Base-by-base conservation (phyloP, 2,888 invertebrate species). In the Perdita meconis region DNA sequence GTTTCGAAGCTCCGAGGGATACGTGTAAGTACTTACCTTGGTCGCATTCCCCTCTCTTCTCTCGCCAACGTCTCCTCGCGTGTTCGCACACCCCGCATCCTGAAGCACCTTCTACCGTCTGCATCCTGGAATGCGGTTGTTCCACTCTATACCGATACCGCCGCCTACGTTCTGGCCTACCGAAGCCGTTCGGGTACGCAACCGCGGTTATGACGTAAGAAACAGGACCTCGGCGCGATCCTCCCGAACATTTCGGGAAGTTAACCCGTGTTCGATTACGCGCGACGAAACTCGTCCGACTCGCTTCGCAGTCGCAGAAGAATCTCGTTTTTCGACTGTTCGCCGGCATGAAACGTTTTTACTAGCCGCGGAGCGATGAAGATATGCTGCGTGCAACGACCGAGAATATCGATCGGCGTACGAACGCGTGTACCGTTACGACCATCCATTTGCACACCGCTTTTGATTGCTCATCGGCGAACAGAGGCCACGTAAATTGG, bases 51-150 rank as follows among this genome's bases (percentile, higher is more conserved):
- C 56, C 44, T 38, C 34, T n/a, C 50, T 24, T 19, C 51, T n/a
- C 42, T 24, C 44, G 19, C 57, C 26, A 8, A 4, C 47, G n/a
- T 12, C 47, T 50, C 19, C 44, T 12, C 68, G 19, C 47, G 56
- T 56, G 13, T 50, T 26, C 53, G 59, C 26, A 16, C 22, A 16
- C 16, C 50, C 50, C 56, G 61, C 59, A 47, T 69, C 59, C 59
- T 66, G 36, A 42, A 56, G 34, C 74, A 56, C 69, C 59, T 57
- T 66, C 53, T 76, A 82, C 71, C 80, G 82, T 86, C 84, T 83
- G 81, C 84, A 83, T 83, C 81, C 80, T 84, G 88, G 85, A 86
- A 87, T 84, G 86, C 84, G 86, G 88, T 88, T 88, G 85, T 87
- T 87, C 86, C 85, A 86, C 86, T 88, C 85, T 57, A 61, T 56